Conservation (phyloP, 23 tunicate species). For the Halocynthia roretzi region DNA sequence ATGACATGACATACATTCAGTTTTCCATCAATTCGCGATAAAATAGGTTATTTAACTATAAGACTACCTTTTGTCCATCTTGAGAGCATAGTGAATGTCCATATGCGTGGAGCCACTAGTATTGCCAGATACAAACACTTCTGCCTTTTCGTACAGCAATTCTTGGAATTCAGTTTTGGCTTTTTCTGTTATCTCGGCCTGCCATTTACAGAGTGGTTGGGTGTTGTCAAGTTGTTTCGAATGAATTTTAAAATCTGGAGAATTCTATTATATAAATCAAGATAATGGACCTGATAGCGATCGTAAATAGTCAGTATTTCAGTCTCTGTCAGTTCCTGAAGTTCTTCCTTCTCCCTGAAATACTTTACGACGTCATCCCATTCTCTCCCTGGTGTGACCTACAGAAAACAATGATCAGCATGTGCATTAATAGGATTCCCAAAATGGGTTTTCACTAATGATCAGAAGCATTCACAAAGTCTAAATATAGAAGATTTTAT, state of each 20-base stretch:
- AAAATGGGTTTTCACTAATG: no score
- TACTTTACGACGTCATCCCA: constrained; percentile 72
- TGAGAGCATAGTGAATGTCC: constrained; percentile 72
- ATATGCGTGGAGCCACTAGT: constrained; percentile 24
- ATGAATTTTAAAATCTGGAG: background rate
- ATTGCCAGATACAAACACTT: constrained; percentile 46
- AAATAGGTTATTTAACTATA: no score
- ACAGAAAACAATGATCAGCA: background rate
- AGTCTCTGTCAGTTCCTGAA: constrained; percentile 51
- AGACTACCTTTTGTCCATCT: constrained; percentile 55
- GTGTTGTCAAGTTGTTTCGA: background rate
- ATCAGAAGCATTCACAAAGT: no score
- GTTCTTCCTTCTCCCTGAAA: constrained; percentile 48
- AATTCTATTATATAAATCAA: background rate
- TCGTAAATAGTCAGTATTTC: constrained; percentile 69
- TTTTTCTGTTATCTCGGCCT: constrained; percentile 79
- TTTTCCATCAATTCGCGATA: no score
- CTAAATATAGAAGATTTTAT: no score
- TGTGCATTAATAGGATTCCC: no score
- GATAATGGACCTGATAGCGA: constrained; percentile 52
- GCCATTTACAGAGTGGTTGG: background rate
- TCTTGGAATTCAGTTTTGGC: constrained; percentile 78
- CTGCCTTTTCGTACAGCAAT: constrained; percentile 66
- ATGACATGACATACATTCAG: no score
- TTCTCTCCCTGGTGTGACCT: constrained; percentile 91